Percentiles rank a stretch among this genome's conserved stretches.
phyloP scores from a whole-genome alignment of 2,113 vertebrate species.

The Ciconia boyciana region DNA sequence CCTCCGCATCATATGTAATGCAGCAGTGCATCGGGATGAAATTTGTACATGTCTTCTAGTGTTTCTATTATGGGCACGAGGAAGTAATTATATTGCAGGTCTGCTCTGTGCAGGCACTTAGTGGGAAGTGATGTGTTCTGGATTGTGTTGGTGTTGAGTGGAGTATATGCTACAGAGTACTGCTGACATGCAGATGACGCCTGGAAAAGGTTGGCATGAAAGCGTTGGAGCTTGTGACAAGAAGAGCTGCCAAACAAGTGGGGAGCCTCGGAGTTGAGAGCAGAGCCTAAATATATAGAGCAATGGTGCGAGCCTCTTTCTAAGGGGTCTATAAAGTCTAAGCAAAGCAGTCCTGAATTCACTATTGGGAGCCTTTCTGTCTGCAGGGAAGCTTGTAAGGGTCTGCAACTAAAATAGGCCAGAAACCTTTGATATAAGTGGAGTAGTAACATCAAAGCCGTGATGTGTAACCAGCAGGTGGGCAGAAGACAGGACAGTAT shows the following conservation, averaged over 20 bases:
- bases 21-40: neutral
- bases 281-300: neutral
- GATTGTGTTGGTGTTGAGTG: neutral
- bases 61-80: neutral
- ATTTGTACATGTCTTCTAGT: neutral
- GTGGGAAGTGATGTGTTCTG: constrained; percentile 36
- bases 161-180: neutral
- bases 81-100: constrained; percentile 3
- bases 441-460: neutral
- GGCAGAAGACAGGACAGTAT: neutral
- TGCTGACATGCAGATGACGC: constrained; percentile 24
- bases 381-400: neutral
- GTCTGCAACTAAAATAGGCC: neutral
- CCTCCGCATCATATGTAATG: neutral
- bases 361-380: neutral
- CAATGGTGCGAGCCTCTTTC: neutral
- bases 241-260: constrained; percentile 20
- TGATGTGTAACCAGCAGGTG: neutral
- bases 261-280: neutral
- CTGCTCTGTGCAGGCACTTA: constrained; percentile 23
- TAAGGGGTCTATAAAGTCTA: neutral
- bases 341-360: neutral
- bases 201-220: constrained; percentile 36
- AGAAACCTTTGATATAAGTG: neutral
- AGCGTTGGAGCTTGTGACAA: neutral